Evolutionary conservation across 2,888 invertebrate genomes (phyloP).

Genomic region (Ophion ellenae): DNA sequence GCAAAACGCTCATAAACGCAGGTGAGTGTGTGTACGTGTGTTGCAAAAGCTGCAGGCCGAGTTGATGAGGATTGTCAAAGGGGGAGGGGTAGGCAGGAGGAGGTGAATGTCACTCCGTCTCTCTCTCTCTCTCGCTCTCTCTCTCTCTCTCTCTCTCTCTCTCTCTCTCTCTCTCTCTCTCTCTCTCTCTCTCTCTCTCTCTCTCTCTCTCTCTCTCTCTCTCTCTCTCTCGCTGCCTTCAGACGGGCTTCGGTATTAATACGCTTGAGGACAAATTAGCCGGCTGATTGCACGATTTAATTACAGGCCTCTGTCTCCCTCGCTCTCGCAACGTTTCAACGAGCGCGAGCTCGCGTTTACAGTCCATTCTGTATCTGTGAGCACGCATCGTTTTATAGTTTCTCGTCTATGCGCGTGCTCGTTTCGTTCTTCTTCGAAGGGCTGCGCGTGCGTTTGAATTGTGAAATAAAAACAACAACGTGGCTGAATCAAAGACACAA

Average conservation of each 20-base stretch:
- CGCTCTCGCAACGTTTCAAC: conserved; percentile 41
- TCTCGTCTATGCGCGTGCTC: conserved; percentile 6
- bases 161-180: conserved; percentile 29
- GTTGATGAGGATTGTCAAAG: neutral
- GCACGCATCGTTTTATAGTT: conserved; percentile 25
- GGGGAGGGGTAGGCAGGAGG: neutral
- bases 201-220: conserved; percentile 29
- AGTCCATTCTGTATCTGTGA: neutral
- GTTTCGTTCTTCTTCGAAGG: conserved; percentile 22
- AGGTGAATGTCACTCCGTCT: conserved; percentile 28
- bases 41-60: conserved; percentile 13
- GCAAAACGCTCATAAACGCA: conserved; percentile 12
- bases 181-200: conserved; percentile 29
- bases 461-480: neutral
- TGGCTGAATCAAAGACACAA: conserved; percentile 13
- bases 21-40: conserved; percentile 1
- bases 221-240: conserved; percentile 42
- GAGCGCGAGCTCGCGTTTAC: neutral
- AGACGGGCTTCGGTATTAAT: conserved; percentile 77
- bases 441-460: neutral
- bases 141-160: conserved; percentile 31
- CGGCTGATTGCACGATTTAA: conserved; percentile 82
- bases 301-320: conserved; percentile 76
- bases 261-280: conserved; percentile 82
- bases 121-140: conserved; percentile 22